Conservation (phyloP, 2,797 vertebrate genomes). For the Cirrhinus mrigala region DNA sequence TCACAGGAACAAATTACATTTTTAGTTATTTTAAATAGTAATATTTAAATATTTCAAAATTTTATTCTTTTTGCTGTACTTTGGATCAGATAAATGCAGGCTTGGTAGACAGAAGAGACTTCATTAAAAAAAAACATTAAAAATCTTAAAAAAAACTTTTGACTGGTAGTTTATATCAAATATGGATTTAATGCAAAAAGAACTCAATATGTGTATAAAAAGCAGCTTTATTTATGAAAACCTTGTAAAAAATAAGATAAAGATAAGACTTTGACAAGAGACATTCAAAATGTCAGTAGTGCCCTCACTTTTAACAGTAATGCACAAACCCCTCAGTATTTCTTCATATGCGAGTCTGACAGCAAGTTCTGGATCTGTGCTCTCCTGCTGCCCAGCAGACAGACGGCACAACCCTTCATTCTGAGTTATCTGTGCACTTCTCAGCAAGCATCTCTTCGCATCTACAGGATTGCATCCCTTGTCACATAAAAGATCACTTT, state of each 20-base stretch:
- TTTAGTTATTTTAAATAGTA: no score
- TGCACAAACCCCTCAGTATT: slow-evolving; percentile 26
- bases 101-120: no score
- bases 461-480: not conserved
- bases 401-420: slow-evolving; percentile 58
- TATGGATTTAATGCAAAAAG: not conserved
- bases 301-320: slow-evolving; percentile 52
- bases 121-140: no score
- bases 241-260: slow-evolving; percentile 74
- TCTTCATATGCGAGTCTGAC: slow-evolving; percentile 19
- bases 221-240: slow-evolving; percentile 81
- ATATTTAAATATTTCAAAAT: no score
- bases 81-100: no score
- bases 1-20: no score
- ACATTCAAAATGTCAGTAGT: slow-evolving; percentile 59
- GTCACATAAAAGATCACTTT: slow-evolving; percentile 12
- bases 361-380: slow-evolving; percentile 8
- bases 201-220: slow-evolving; percentile 64
- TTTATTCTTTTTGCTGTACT: no score
- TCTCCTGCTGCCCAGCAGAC: slow-evolving; percentile 80
- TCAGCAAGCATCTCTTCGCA: not conserved
- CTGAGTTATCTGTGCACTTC: not conserved
- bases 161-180: not conserved
- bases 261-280: slow-evolving; percentile 78
- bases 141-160: no score